Conservation (phyloP, 2,113 vertebrate species). For the Chaetops frenatus region DNA sequence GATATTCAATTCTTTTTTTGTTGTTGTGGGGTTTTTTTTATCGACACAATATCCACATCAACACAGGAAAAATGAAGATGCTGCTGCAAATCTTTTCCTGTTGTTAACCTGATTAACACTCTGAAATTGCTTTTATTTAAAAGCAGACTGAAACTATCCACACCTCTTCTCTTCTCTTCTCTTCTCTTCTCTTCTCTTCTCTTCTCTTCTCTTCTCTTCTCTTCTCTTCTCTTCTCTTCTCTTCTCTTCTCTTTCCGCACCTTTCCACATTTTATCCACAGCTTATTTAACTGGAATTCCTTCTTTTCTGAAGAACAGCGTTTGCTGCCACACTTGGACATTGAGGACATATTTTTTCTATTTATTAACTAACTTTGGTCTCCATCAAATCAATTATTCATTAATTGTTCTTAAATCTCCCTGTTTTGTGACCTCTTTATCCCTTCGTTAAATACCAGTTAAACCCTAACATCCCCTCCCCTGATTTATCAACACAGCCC, state of each 20-base stretch:
- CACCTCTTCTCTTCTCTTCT: too few relatives aligned
- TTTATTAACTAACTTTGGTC: background rate
- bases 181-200: too few relatives aligned
- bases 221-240: too few relatives aligned
- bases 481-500: too few relatives aligned
- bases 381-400: background rate
- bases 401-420: background rate
- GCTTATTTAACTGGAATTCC: background rate
- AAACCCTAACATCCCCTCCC: background rate
- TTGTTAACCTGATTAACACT: background rate
- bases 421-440: background rate
- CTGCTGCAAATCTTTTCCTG: background rate
- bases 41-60: too few relatives aligned
- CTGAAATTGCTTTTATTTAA: background rate
- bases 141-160: background rate
- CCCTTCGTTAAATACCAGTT: background rate
- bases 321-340: background rate
- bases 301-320: background rate
- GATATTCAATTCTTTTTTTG: background rate
- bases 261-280: too few relatives aligned
- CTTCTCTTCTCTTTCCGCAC: background rate
- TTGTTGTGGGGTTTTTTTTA: background rate
- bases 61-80: background rate
- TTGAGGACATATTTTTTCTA: background rate
- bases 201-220: too few relatives aligned